phyloP scores from a whole-genome alignment of 2,888 invertebrate genomes.

The Leptodirus hochenwartii region DNA sequence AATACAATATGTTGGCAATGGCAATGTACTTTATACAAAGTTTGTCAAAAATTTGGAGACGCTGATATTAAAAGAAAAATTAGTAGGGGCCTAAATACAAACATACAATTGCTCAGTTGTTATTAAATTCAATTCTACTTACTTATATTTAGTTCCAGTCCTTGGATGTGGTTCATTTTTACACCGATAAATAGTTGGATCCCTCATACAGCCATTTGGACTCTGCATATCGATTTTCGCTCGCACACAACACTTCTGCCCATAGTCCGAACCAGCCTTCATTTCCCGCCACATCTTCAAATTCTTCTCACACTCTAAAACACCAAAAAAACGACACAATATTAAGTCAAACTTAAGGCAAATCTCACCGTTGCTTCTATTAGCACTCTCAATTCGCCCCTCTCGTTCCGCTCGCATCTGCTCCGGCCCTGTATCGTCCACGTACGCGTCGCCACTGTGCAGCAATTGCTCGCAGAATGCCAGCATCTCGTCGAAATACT shows the following conservation, averaged over 20 bases:
- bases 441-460: conserved; percentile 80
- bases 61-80: too few relatives aligned
- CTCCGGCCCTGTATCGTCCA: conserved; percentile 90
- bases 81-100: too few relatives aligned
- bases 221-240: conserved; percentile 97
- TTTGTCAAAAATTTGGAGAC: too few relatives aligned
- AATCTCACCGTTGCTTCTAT: conserved; percentile 63
- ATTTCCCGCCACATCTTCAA: conserved; percentile 86
- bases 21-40: too few relatives aligned
- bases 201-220: conserved; percentile 88
- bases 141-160: conserved; percentile 92
- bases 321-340: conserved; percentile 1
- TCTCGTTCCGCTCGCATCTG: conserved; percentile 91
- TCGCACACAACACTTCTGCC: conserved; percentile 83
- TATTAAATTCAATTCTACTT: conserved; percentile 22
- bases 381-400: conserved; percentile 65
- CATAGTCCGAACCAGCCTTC: conserved; percentile 55
- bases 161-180: conserved; percentile 89
- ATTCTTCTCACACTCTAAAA: conserved; percentile 65
- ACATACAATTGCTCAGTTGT: too few relatives aligned
- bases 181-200: conserved; percentile 97
- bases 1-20: too few relatives aligned
- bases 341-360: conserved; percentile 3
- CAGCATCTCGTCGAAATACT: conserved; percentile 88
- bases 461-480: conserved; percentile 75